Evolutionary conservation across 2,113 vertebrate genomes (phyloP).

Genomic region (Nothocercus nigrocapillus): DNA sequence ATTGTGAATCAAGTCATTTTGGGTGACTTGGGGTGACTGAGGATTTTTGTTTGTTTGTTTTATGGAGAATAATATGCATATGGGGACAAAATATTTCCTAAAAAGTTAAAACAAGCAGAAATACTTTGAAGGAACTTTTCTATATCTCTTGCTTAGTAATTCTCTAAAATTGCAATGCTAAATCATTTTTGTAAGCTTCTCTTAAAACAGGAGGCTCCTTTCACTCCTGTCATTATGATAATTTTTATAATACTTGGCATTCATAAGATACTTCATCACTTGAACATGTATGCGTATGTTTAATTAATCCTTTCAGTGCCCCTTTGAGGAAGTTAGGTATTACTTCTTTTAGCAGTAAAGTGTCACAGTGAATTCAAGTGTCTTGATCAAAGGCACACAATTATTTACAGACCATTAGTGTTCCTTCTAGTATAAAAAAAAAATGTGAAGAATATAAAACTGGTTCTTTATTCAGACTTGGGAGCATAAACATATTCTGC

Average conservation of each 20-base stretch:
- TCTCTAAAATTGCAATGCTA: background rate
- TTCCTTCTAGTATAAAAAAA: background rate
- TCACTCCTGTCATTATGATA: background rate
- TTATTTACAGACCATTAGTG: slow-evolving; percentile 38
- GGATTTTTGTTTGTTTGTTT: background rate
- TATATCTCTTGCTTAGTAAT: background rate
- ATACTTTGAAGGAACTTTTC: background rate
- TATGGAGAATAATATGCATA: background rate
- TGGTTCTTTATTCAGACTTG: background rate
- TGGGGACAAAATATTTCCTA: background rate
- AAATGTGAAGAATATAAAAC: slow-evolving; percentile 1
- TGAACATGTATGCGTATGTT: background rate
- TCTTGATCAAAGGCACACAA: slow-evolving; percentile 26
- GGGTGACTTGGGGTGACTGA: background rate
- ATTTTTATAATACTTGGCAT: slow-evolving; percentile 15
- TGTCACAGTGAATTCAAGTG: background rate
- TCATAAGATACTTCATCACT: slow-evolving; percentile 9
- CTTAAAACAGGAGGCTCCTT: background rate
- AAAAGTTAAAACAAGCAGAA: background rate
- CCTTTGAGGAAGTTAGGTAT: slow-evolving; percentile 26
- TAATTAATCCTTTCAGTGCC: slow-evolving; percentile 27
- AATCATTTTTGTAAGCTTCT: background rate
- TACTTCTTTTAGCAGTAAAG: background rate
- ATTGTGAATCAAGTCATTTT: background rate
- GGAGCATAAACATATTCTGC: background rate